phyloP scores from a whole-genome alignment of 2,113 vertebrate species.

The Thunnus thynnus region DNA sequence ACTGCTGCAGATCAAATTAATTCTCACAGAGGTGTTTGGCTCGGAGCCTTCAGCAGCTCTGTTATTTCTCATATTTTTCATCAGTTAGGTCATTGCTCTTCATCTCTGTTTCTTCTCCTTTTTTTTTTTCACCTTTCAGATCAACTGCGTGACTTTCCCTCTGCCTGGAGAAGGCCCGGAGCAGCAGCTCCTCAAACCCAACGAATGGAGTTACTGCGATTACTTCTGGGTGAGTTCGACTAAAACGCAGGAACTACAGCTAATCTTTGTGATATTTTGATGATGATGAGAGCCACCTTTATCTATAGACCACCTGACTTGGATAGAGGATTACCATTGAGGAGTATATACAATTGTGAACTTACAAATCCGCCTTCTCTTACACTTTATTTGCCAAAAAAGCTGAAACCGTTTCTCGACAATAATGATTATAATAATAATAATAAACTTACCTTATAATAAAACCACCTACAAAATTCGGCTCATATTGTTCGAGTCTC shows the following conservation, averaged over 20 bases:
- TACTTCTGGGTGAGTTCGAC: constrained; percentile 95
- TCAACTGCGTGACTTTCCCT: constrained; percentile 98
- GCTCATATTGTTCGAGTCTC: too few species aligned
- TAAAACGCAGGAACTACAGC: too few species aligned
- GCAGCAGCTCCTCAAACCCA: constrained; percentile 96
- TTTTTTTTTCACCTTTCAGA: constrained; percentile 79
- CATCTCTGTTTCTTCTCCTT: not conserved
- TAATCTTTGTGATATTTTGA: not conserved
- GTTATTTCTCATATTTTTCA: not conserved
- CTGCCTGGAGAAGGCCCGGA: constrained; percentile 92
- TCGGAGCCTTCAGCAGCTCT: not conserved
- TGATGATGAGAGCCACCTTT: not conserved
- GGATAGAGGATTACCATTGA: too few species aligned
- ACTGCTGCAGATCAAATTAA: too few species aligned
- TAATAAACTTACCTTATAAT: too few species aligned
- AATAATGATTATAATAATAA: too few species aligned
- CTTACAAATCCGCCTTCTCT: too few species aligned
- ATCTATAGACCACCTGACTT: too few species aligned
- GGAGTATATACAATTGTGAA: too few species aligned
- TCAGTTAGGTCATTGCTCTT: not conserved
- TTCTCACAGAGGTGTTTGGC: not conserved
- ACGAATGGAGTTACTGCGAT: constrained; percentile 99
- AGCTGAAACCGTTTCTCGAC: too few species aligned
- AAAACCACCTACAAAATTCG: too few species aligned
- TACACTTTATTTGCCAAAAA: too few species aligned